Conservation (phyloP, 2,113 vertebrate genomes). For the Vireo altiloquus region DNA sequence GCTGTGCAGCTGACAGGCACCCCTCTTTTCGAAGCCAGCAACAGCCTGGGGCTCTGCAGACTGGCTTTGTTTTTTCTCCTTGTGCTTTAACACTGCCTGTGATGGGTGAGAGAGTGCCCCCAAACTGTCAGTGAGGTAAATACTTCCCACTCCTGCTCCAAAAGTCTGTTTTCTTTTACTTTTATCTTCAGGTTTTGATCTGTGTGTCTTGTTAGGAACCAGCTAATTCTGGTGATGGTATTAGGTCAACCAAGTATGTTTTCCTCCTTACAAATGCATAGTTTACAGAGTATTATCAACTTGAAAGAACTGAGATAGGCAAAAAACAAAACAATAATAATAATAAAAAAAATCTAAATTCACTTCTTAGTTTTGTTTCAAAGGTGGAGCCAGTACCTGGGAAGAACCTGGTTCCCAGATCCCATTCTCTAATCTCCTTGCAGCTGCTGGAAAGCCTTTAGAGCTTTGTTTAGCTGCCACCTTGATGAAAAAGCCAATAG, state of each 20-base stretch:
- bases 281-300: background rate
- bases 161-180: background rate
- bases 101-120: background rate
- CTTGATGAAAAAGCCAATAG: background rate
- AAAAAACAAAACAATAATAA: background rate
- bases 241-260: background rate
- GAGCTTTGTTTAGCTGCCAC: background rate
- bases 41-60: background rate
- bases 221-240: background rate
- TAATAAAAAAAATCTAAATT: background rate
- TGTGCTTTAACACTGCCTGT: background rate
- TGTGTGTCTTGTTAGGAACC: background rate
- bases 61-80: background rate
- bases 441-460: background rate
- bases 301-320: background rate
- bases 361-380: background rate
- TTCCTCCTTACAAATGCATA: background rate
- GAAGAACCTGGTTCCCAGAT: background rate
- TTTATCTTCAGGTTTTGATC: conserved; percentile 36
- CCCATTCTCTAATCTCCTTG: background rate
- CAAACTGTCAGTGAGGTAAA: conserved; percentile 26
- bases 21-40: background rate
- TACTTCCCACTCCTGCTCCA: background rate
- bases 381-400: background rate
- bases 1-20: background rate